Base-by-base conservation (phyloP, 2,888 invertebrate genomes). In the Nematopogon swammerdamellus region DNA sequence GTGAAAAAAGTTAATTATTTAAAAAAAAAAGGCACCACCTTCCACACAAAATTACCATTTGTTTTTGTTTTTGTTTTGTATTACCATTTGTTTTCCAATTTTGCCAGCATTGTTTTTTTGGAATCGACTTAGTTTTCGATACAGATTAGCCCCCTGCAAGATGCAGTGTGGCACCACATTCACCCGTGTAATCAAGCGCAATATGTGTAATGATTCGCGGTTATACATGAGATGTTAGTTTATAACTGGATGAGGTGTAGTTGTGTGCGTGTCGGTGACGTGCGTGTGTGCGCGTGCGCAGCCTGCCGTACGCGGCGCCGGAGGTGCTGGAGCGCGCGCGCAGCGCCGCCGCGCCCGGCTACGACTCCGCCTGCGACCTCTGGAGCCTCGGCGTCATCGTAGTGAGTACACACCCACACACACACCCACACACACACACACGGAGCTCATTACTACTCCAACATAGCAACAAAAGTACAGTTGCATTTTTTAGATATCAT, bases 171-270 rank as follows among this genome's bases (percentile, higher is more conserved):
- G n/a, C n/a, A n/a, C n/a, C n/a, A n/a, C n/a, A n/a, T n/a, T n/a
- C n/a, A n/a, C n/a, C n/a, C n/a, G n/a, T 25, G 5, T 25, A 25
- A 8, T 25, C 25, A 6, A 25, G 25, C 25, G 96, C 77, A 97
- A 98, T 75, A 76, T 97, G 52, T 98, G 97, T 95, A 94, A 95
- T 58, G n/a, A n/a, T n/a, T n/a, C n/a, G n/a, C n/a, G n/a, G n/a
- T n/a, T n/a, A n/a, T n/a, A n/a, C n/a, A n/a, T n/a, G n/a, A n/a
- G n/a, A n/a, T n/a, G n/a, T n/a, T n/a, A n/a, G n/a, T n/a, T n/a
- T n/a, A n/a, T n/a, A n/a, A n/a, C 25, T 25, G 25, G 25, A n/a
- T n/a, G 25, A 25, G 25, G 4, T 8, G 8, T 25, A 25, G 25
- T 25, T 4, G 25, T 25, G 25, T 6, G 25, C 8, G 25, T 25